phyloP scores from a whole-genome alignment of 2,113 vertebrate genomes.

The Sebastes fasciatus region DNA sequence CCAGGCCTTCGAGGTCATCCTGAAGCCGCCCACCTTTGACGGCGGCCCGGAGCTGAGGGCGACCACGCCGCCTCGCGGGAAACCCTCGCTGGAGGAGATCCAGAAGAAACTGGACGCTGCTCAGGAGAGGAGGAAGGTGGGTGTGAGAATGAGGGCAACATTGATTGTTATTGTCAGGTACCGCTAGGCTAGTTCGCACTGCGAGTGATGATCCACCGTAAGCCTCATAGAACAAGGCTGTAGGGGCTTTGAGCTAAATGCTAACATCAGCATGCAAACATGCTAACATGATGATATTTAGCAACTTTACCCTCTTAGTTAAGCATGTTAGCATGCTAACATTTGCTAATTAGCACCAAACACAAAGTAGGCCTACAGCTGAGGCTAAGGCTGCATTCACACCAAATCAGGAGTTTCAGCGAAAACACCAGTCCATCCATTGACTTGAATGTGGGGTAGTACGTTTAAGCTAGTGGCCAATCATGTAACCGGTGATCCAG shows the following conservation, averaged over 20 bases:
- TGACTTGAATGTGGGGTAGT: no score
- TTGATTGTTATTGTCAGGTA: not conserved
- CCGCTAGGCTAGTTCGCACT: not conserved
- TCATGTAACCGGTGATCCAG: no score
- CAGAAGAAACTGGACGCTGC: conserved; percentile 94
- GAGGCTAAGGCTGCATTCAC: no score
- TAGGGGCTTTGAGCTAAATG: not conserved
- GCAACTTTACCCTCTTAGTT: no score
- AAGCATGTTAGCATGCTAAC: not conserved
- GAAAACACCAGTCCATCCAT: no score
- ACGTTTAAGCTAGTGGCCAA: no score
- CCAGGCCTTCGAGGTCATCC: conserved; percentile 97
- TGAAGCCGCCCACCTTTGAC: conserved; percentile 93
- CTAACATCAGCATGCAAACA: not conserved
- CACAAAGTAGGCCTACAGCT: not conserved
- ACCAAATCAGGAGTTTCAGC: no score
- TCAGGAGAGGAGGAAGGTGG: conserved; percentile 92
- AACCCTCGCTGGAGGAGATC: conserved; percentile 93
- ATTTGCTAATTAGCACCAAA: not conserved
- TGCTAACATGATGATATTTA: not conserved
- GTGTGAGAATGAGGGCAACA: not conserved
- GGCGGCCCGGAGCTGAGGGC: conserved; percentile 91
- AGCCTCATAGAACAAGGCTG: not conserved
- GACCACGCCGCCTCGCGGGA: conserved; percentile 88
- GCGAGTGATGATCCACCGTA: not conserved